Evolutionary conservation across 2,797 vertebrate genomes (phyloP).

Genomic region (Stomatorhinus walkeri): DNA sequence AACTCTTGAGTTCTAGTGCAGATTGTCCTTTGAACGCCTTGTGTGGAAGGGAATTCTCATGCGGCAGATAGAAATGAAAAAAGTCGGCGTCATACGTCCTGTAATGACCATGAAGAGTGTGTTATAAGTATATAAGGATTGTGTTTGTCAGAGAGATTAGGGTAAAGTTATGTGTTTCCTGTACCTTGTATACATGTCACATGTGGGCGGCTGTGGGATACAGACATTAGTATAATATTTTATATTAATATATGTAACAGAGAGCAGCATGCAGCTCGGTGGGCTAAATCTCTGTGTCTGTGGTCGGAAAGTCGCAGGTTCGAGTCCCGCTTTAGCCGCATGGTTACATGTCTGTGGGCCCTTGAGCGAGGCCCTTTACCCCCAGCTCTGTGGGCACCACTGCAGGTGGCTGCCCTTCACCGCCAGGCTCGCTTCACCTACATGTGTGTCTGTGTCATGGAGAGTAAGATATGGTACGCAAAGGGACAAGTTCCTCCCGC

Average conservation of each 20-base stretch:
- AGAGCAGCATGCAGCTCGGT: neutral
- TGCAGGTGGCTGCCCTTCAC: too few species aligned
- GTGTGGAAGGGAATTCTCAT: neutral
- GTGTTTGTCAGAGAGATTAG: neutral
- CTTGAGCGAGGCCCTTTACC: too few species aligned
- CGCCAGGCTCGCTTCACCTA: too few species aligned
- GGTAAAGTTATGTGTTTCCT: neutral
- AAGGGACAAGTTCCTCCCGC: too few species aligned
- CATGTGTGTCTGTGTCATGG: too few species aligned
- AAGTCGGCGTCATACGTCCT: neutral
- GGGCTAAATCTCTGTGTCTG: too few species aligned
- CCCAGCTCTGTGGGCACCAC: too few species aligned
- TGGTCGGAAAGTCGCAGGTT: too few species aligned
- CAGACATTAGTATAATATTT: neutral
- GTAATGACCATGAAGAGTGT: neutral
- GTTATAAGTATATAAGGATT: neutral
- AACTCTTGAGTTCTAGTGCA: neutral
- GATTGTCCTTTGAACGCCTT: neutral
- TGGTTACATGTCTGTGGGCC: too few species aligned
- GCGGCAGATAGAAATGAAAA: neutral
- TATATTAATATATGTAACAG: neutral
- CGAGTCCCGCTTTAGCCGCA: too few species aligned
- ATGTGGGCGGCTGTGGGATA: neutral
- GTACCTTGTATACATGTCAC: neutral
- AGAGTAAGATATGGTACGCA: too few species aligned